Conservation (phyloP, 2,113 vertebrate genomes). For the Laticauda colubrina region DNA sequence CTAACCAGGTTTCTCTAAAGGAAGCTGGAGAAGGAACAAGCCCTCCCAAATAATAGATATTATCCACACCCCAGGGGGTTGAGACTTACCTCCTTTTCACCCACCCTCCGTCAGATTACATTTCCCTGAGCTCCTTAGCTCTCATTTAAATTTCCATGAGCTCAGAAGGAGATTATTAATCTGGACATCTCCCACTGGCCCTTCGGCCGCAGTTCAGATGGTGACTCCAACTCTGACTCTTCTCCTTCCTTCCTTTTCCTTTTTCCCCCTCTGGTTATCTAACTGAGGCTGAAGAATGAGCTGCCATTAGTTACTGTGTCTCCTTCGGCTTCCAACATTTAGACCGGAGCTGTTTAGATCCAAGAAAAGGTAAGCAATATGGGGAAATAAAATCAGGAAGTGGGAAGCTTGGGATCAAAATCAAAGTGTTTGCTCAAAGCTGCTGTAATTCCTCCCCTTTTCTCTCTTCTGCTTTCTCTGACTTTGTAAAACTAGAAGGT, state of each 20-base stretch:
- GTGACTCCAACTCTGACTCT: background rate
- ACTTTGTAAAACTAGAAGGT: background rate
- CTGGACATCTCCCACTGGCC: background rate
- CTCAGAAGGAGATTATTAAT: slow-evolving; percentile 11
- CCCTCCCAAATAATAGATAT: background rate
- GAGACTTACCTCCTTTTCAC: background rate
- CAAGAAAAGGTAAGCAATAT: background rate
- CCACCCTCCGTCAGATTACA: background rate
- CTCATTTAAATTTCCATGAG: slow-evolving; percentile 7
- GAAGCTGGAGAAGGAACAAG: background rate
- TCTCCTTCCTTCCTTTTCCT: background rate
- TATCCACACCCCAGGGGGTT: background rate
- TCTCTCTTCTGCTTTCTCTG: background rate
- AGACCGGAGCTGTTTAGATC: background rate
- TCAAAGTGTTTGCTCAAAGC: background rate
- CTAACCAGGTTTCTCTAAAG: background rate
- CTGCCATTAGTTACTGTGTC: background rate
- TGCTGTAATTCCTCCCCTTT: background rate
- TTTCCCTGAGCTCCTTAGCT: slow-evolving; percentile 17
- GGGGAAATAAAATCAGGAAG: too few species aligned
- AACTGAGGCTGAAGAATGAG: background rate
- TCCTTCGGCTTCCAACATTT: background rate
- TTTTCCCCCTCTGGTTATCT: background rate
- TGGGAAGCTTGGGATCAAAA: background rate
- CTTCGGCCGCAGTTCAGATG: background rate